Evolutionary conservation across 2,888 invertebrate genomes (phyloP).

Genomic region (Synergus laeviventris): DNA sequence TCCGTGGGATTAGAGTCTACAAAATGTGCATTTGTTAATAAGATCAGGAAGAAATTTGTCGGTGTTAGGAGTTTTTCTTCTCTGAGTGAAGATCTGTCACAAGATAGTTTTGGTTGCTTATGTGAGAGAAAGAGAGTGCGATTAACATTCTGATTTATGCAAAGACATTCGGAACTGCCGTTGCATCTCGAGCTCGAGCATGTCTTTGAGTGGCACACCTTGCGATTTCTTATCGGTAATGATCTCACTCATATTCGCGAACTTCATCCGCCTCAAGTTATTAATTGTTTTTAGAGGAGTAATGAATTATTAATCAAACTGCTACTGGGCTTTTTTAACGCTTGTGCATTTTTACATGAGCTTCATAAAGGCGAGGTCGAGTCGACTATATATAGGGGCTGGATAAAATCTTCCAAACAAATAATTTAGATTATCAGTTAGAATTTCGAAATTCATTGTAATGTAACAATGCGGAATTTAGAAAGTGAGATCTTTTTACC

Average conservation of each 20-base stretch:
- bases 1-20: conserved; percentile 27
- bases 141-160: conserved; percentile 39
- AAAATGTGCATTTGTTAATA: conserved; percentile 30
- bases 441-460: no score
- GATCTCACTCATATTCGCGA: conserved; percentile 38
- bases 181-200: conserved; percentile 32
- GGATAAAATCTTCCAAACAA: conserved; percentile 3
- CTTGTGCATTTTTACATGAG: background rate
- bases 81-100: conserved; percentile 18
- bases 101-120: conserved; percentile 39
- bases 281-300: conserved; percentile 35
- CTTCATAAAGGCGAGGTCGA: background rate
- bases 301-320: conserved; percentile 36
- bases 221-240: conserved; percentile 38
- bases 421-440: background rate
- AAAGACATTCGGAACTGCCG: conserved; percentile 38
- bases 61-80: conserved; percentile 9
- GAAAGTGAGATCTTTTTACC: background rate
- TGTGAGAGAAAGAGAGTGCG: conserved; percentile 33
- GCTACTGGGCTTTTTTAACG: conserved; percentile 29
- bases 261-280: conserved; percentile 27
- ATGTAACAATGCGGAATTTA: background rate
- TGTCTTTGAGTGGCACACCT: conserved; percentile 36
- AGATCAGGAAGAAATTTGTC: conserved; percentile 36
- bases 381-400: background rate